Evolutionary conservation across 2,888 invertebrate species (phyloP), one percentile per base, ranked within the genome.

Genomic region (Chrysodeixis includens): DNA sequence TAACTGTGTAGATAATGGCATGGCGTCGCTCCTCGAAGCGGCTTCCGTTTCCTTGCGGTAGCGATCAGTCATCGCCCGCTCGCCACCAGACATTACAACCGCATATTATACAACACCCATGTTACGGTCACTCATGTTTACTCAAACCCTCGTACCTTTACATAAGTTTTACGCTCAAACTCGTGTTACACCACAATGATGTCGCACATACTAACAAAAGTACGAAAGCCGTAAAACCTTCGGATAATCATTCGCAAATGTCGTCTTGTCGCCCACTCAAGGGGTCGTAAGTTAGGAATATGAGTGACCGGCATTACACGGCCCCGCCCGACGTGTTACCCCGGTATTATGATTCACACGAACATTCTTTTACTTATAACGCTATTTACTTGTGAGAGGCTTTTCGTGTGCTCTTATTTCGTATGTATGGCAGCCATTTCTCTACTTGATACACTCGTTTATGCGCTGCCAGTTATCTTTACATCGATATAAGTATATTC

Each of bases 1-100:
- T 78, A 81, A 88, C 87, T 83, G 86, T 87, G 89, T 83, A 90
- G 90, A 92, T 92, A 92, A 92, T 90, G 86, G 86, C 80, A 78
- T 69, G 78, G 86, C 83, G 79, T 66, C 72, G 73, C 76, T 74
- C 71, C 79, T 77, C 70, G 73, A 74, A 76, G 66, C 49, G 77
- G 79, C 79, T 84, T 83, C 85, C 83, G 83, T 62, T 83, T 81
- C 73, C 76, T 76, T 68, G 63, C 74, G 71, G 63, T 62, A 72
- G 79, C 81, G 80, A 87, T 89, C 88, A 85, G 76, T 88, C 89
- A 86, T 74, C 56, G 70, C 69, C 14, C 40, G 46, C 30, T 63
- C 60, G 63, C 74, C 63, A 77, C 54, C 58, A 76, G 81, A 62
- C 59, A 54, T 59, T 62, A 81, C 69, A 78, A 71, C 78, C 62